Evolutionary conservation across 2,797 vertebrate species (phyloP).

Genomic region (Ataeniobius toweri): DNA sequence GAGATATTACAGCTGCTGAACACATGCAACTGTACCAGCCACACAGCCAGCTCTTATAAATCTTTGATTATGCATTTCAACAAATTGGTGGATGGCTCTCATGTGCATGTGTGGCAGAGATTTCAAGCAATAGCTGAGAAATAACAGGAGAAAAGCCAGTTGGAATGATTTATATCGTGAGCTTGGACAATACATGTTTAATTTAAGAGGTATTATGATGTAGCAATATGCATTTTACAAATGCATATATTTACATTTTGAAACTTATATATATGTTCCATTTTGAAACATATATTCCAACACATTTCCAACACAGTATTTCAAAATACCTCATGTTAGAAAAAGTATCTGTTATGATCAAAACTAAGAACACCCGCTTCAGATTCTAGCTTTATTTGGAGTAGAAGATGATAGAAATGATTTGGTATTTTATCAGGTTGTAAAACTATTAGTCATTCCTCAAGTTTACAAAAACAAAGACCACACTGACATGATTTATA

Average conservation of each 20-base stretch:
- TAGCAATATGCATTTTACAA: neutral
- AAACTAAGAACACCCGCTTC: neutral
- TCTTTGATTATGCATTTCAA: slow-evolving; percentile 56
- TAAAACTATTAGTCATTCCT: neutral
- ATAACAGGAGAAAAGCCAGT: neutral
- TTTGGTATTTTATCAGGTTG: neutral
- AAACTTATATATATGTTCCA: too few relatives aligned
- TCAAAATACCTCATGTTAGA: too few relatives aligned
- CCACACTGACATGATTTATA: neutral
- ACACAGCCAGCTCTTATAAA: slow-evolving; percentile 49
- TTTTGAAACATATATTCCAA: too few relatives aligned
- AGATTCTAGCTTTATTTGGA: neutral
- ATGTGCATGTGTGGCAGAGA: slow-evolving; percentile 50
- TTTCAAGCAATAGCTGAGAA: slow-evolving; percentile 15
- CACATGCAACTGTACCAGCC: slow-evolving; percentile 49
- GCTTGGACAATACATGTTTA: slow-evolving; percentile 23
- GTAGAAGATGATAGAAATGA: neutral
- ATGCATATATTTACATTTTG: neutral
- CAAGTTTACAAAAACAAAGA: neutral
- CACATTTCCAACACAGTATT: too few relatives aligned
- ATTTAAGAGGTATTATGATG: slow-evolving; percentile 4
- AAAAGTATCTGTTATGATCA: neutral
- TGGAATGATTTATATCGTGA: slow-evolving; percentile 25
- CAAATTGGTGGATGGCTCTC: slow-evolving; percentile 47
- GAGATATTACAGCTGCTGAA: slow-evolving; percentile 70